phyloP scores from a whole-genome alignment of 2,797 vertebrate genomes.

The Luscinia luscinia region DNA sequence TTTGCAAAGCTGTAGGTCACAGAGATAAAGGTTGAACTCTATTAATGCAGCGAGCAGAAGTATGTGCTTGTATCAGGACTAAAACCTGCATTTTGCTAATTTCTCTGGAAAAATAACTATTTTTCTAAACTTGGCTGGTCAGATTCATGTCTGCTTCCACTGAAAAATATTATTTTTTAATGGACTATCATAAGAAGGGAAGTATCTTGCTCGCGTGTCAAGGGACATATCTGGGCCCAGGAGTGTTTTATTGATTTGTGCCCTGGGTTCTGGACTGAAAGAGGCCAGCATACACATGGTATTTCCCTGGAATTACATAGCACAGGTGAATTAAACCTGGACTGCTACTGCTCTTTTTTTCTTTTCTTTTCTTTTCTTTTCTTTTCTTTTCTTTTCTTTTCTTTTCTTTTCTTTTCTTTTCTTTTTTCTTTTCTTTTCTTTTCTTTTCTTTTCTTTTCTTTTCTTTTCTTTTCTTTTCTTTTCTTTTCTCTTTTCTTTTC shows the following conservation, averaged over 20 bases:
- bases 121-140: background rate
- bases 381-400: no score
- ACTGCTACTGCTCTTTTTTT: background rate
- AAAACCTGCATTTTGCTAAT: background rate
- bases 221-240: background rate
- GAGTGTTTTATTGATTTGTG: background rate
- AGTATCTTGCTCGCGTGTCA: background rate
- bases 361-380: no score
- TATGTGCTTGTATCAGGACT: no score
- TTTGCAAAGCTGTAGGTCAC: background rate
- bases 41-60: background rate
- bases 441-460: no score
- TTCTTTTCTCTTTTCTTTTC: no score
- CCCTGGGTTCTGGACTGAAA: background rate
- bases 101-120: background rate
- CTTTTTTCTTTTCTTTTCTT: no score
- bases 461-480: no score
- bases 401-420: no score
- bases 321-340: background rate
- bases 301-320: background rate
- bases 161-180: background rate
- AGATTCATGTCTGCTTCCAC: background rate
- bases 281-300: fast-evolving
- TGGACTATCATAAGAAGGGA: background rate
- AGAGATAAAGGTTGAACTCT: background rate